Evolutionary conservation across 2,888 invertebrate species (phyloP).

Genomic region (Nezara viridula): DNA sequence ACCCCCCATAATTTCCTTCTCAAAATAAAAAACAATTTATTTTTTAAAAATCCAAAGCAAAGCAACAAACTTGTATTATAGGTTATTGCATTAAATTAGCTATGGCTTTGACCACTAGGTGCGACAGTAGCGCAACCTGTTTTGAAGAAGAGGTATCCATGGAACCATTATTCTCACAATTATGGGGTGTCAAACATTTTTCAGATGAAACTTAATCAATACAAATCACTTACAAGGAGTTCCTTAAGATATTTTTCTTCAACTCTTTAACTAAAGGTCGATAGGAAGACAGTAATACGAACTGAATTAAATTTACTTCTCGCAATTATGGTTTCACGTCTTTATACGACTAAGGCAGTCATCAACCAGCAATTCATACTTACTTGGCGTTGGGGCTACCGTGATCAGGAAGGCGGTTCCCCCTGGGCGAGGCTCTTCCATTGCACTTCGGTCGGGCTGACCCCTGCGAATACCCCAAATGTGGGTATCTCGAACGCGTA

Average conservation of each 20-base stretch:
- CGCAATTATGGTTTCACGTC: neutral
- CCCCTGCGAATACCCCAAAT: conserved; percentile 52
- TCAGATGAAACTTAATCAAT: neutral
- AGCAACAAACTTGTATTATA: neutral
- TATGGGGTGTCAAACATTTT: neutral
- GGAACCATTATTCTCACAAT: neutral
- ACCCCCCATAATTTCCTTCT: no score
- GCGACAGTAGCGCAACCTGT: neutral
- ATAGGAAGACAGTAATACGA: neutral
- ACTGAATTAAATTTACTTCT: neutral
- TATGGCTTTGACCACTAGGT: neutral
- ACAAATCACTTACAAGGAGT: neutral
- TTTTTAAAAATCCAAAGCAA: no score
- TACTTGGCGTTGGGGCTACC: conserved; percentile 34
- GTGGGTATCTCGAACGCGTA: conserved; percentile 36
- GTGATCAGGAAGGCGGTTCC: conserved; percentile 47
- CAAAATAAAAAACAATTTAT: neutral
- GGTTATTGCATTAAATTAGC: neutral
- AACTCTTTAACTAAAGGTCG: neutral
- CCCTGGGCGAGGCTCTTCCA: conserved; percentile 41
- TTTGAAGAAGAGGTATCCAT: neutral
- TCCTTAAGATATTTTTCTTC: neutral
- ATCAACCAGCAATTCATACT: neutral
- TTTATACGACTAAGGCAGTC: neutral
- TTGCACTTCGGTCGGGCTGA: conserved; percentile 43